Conservation (phyloP, 1,140 invertebrate genomes). For the Solenopsis invicta region DNA sequence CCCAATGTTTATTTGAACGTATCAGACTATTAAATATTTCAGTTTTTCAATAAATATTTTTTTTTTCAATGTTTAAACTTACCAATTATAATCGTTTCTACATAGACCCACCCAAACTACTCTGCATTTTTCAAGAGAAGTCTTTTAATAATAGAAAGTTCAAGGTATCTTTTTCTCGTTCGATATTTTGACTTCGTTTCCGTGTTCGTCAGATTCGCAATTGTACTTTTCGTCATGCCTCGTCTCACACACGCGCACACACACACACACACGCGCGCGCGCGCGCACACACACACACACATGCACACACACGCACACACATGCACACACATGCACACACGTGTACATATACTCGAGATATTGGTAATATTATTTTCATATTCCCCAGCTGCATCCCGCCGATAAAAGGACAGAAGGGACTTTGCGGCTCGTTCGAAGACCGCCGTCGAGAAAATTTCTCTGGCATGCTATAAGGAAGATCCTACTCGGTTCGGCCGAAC, state of each 20-base stretch:
- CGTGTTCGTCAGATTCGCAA: not conserved
- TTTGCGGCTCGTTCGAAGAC: constrained; percentile 12
- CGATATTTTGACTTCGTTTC: not conserved
- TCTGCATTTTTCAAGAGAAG: not conserved
- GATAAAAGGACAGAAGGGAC: constrained; percentile 41
- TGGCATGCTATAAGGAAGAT: constrained; percentile 12
- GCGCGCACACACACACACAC: not conserved
- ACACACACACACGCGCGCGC: not conserved
- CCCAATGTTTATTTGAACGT: too few species aligned
- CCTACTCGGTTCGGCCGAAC: constrained; percentile 29
- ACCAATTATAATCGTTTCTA: too few species aligned
- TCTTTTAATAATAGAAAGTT: constrained; percentile 10
- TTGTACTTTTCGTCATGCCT: not conserved
- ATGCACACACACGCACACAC: too few species aligned
- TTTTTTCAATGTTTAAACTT: too few species aligned
- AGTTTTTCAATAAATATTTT: too few species aligned
- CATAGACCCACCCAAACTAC: not conserved
- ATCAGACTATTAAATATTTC: too few species aligned
- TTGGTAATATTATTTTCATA: constrained; percentile 54
- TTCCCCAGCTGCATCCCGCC: constrained; percentile 44
- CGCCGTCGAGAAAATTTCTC: constrained; percentile 5
- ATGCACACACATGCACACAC: not conserved
- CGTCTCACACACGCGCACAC: too few species aligned
- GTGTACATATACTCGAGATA: not conserved
- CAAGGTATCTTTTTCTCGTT: not conserved